A percentile compares a stretch with the other conserved stretches of the same genome.
phyloP scores from a whole-genome alignment of 2,113 vertebrate species.

The Piprites chloris region DNA sequence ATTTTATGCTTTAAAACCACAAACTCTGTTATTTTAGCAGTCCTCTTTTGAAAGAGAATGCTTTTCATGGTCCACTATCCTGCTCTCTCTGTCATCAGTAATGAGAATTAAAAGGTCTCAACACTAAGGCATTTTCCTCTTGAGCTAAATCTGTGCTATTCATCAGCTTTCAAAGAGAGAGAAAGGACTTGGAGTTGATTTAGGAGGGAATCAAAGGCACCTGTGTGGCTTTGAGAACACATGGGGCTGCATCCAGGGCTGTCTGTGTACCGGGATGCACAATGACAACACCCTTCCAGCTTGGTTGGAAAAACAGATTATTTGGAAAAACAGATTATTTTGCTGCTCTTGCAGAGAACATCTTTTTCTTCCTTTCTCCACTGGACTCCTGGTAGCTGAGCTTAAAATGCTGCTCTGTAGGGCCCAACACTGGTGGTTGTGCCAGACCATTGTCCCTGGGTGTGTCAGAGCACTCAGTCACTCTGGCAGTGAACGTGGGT shows the following conservation, averaged over 20 bases:
- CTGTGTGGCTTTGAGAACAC: background rate
- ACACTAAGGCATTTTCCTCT: background rate
- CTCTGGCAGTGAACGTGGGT: background rate
- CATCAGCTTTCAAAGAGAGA: background rate
- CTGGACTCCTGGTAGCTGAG: background rate
- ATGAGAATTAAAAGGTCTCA: background rate
- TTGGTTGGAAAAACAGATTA: background rate
- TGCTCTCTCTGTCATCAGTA: background rate
- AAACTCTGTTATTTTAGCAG: background rate
- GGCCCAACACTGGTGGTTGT: background rate
- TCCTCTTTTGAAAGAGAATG: background rate
- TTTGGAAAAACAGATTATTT: background rate
- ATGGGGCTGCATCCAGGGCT: background rate
- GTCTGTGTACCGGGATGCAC: background rate
- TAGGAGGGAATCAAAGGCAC: background rate
- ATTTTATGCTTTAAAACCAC: background rate
- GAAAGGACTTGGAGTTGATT: background rate
- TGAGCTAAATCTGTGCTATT: background rate
- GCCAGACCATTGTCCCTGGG: background rate
- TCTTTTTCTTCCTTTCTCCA: background rate
- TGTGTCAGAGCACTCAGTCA: background rate
- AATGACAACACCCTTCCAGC: background rate
- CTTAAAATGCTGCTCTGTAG: background rate
- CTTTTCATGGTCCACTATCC: background rate
- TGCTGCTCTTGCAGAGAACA: background rate